Base-by-base conservation (phyloP, 2,113 vertebrate species). In the Pleuronectes platessa region DNA sequence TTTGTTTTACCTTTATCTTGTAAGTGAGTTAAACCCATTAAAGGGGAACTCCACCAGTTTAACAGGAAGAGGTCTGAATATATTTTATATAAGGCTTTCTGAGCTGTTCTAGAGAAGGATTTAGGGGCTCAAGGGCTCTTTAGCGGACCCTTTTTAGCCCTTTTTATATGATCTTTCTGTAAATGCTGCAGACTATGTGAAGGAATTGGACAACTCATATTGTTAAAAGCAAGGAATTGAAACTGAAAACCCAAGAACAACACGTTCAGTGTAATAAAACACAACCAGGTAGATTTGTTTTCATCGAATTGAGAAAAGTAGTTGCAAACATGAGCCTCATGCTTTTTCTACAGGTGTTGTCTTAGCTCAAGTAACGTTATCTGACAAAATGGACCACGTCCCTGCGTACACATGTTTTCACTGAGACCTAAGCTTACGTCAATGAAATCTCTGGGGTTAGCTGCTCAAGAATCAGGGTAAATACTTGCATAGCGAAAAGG, bases 121-220 rank as follows among this genome's bases (percentile, higher is more conserved):
- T 59, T 21, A 55, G 49, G 20, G 2, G 6, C 18, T 51, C 49
- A 51, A 51, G 18, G 49, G 49, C 49, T 51, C 49, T 18, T 18
- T 51, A 6, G 17, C 18, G 1, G 5, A 51, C 18, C 31, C 5
- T 51, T 51, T 17, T 7, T 45, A 3, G 49, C 49, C 18, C 49
- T 51, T 51, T 51, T 18, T 27, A 14, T 45, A 10, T 45, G 40
- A 1, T 27, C 17, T 51, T 51, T 68, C 23, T 56, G 4, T 47
- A 31, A 82, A 70, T 65, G 14, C 70, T 68, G 24, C 64, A 60
- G 40, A 65, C 3, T 56, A 21, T 37, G 42, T 49, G 2, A 54
- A 62, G 14, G 45, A 47, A 47, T 15, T 17, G 4, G 14, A 47
- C 45, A 47, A 7, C 17, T 5, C 51, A 53, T n/a, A 53, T 5